Base-by-base conservation (phyloP, 2,888 invertebrate genomes). In the Phasia obesa region DNA sequence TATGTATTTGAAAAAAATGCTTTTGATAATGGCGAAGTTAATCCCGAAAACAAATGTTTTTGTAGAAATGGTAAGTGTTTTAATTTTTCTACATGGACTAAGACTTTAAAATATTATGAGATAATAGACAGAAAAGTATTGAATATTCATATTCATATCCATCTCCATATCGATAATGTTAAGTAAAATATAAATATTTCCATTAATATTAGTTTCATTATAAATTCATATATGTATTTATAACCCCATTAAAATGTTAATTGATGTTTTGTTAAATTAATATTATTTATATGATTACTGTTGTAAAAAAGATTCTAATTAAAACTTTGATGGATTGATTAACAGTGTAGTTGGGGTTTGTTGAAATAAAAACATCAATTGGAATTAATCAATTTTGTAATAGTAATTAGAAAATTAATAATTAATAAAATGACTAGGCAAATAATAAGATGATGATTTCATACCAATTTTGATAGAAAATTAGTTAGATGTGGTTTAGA, bases 31-130 rank as follows among this genome's bases (percentile, higher is more conserved):
- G 96, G 97, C 0, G 93, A 93, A 69, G 88, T 92, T 27, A 93
- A 94, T 84, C 92, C 94, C n/a, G 94, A 94, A 0, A 97, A 97
- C 90, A 94, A 95, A 86, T 97, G 97, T 87, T 97, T 95, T 91
- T 97, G 98, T 87, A 93, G 94, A 84, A 90, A 94, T 47, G 95
- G 95, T 92, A 89, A 91, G 89, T 87, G n/a, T 13, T 23, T 0
- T 3, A 13, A 19, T 15, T 60, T 27, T 17, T 11, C 21, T 44
- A 17, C 13, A 11, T 38, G 21, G 13, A 44, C 4, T 17, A 38
- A 38, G 13, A 7, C 11, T 2, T 38, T 7, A 42, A 27, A 6
- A 3, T n/a, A n/a, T 4, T 4, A 15, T 3, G 15, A 42, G 2
- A 0, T n/a, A 15, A n/a, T 42, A 42, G 15, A 35, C 27, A 6